A percentile compares a stretch with the other conserved stretches of the same genome.
Evolutionary conservation across 2,113 vertebrate genomes (phyloP).

Genomic region (Gnathonemus echidnorhynchus): DNA sequence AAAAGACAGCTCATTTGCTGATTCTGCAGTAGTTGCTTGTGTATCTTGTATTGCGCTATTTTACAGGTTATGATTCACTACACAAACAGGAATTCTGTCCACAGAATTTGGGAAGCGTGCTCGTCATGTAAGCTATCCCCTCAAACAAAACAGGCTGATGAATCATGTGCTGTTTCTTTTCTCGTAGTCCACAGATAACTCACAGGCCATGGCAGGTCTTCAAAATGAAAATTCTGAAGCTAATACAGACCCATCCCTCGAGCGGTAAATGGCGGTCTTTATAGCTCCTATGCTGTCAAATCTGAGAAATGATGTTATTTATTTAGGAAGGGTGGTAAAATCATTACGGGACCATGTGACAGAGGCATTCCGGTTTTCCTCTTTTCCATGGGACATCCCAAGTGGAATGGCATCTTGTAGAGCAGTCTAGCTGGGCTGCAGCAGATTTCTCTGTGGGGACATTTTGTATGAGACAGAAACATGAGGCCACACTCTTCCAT

Average conservation of each 20-base stretch:
- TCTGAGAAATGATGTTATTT: constrained; percentile 11
- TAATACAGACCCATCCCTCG: background rate
- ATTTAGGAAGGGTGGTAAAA: constrained; percentile 19
- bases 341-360: constrained; percentile 25
- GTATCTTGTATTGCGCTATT: background rate
- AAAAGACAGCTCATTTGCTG: background rate
- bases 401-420: background rate
- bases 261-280: background rate
- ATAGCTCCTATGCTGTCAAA: background rate
- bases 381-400: background rate
- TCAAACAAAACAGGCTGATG: background rate
- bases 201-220: background rate
- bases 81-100: background rate
- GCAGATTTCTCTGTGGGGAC: constrained; percentile 3
- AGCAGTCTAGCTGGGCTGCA: background rate
- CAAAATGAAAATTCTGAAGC: background rate
- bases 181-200: background rate
- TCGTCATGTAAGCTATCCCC: background rate
- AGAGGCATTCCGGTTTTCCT: constrained; percentile 5
- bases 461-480: background rate
- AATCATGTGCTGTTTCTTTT: background rate
- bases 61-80: background rate
- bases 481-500: background rate
- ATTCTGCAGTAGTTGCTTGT: background rate
- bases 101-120: background rate